Base-by-base conservation (phyloP, 1,140 invertebrate genomes). In the Drosophila neocordata region DNA sequence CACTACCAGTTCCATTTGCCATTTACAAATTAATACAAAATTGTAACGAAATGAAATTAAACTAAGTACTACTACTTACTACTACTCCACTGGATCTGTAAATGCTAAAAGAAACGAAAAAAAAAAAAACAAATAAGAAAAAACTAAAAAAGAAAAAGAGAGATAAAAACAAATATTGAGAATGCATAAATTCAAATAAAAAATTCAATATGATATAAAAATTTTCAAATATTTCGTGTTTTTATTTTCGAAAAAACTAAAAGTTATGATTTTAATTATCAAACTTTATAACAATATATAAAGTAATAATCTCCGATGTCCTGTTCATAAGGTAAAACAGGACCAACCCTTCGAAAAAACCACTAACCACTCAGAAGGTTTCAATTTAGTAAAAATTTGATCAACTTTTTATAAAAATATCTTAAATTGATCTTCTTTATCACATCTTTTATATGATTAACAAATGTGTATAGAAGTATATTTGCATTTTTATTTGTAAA, bases 51-150 rank as follows among this genome's bases (percentile, higher is more conserved):
- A 70, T 85, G 51, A 75, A 80, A 38, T 55, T 68, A 73, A 73
- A 76, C 48, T 71, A 69, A 71, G 51, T 81, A 87, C 61, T 76
- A 71, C 34, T 53, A 59, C 73, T 7, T 58, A 73, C 24, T 53
- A 73, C 55, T 41, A 65, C 58, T 57, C 64, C 24, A 65, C 73
- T 81, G 82, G 74, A 87, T 72, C 83, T 85, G 83, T 85, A 85
- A 82, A 81, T 82, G 80, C 60, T 71, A 70, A 41, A 69, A 64
- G 27, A 83, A 72, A 68, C 48, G 38, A 62, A 34, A 69, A 52
- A 62, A 70, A 58, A 41, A 59, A 57, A 35, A 48, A 57, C 44
- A 55, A 55, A 38, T 65, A 53, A 65, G 59, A 38, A 65, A 37
- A 60, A 20, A 27, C 37, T 5, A 22, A 3, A 38, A 48, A 66